These are phyloP conservation scores for Galbula dea DNA, from an alignment of 2,113 vertebrate species.

Conservation along the genomic window DNA sequence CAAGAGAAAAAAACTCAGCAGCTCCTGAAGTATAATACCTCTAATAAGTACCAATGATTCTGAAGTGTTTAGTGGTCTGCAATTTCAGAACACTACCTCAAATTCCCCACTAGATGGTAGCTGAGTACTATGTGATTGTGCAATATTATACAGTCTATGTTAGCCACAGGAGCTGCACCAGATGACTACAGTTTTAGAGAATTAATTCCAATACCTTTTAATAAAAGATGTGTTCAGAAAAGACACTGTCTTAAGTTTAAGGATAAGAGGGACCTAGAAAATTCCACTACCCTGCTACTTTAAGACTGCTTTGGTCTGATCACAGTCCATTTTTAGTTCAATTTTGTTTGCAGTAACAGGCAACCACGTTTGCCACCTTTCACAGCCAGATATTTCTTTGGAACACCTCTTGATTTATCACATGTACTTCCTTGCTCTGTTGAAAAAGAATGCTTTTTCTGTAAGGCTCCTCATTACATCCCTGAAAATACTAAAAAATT, in stretches of 20 bases:
- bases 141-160: not conserved
- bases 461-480: not conserved
- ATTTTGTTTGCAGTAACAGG: not conserved
- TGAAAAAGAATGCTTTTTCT: fast-evolving
- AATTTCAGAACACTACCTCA: not conserved
- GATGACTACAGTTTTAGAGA: not conserved
- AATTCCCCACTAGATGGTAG: constrained; percentile 52
- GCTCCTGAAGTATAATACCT: not conserved
- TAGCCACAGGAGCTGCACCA: not conserved
- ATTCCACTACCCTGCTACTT: not conserved
- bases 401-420: not conserved
- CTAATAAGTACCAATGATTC: not conserved
- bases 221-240: not conserved
- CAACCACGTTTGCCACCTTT: not conserved
- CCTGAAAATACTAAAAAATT: not conserved
- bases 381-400: not conserved
- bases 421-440: not conserved
- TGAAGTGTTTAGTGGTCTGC: not conserved
- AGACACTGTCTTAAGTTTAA: not conserved
- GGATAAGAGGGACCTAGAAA: not conserved
- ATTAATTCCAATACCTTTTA: not conserved
- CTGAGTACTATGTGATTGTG: not conserved
- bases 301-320: not conserved
- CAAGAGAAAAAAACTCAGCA: fast-evolving
- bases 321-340: not conserved